These are phyloP conservation scores for Melitaea athalia DNA, from an alignment of 2,888 invertebrate genomes.

Conservation along the genomic window DNA sequence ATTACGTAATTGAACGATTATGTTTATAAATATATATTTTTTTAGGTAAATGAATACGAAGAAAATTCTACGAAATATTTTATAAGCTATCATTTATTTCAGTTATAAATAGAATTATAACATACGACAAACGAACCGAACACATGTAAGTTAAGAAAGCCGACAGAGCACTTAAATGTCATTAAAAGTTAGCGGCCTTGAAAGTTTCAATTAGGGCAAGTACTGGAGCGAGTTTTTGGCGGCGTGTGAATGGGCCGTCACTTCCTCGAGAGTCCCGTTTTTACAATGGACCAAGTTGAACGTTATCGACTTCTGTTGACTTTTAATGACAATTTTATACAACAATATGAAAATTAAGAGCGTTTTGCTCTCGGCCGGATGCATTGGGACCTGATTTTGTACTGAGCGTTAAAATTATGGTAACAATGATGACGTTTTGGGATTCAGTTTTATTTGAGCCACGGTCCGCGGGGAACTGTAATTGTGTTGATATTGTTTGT, in stretches of 20 bases:
- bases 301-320: conserved; percentile 72
- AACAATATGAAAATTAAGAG: conserved; percentile 75
- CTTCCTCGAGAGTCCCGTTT: conserved; percentile 63
- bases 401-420: conserved; percentile 34
- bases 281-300: conserved; percentile 66
- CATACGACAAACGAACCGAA: conserved; percentile 2
- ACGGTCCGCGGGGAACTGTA: neutral
- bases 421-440: conserved; percentile 18
- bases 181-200: conserved; percentile 27
- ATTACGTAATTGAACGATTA: too few species aligned
- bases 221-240: conserved; percentile 28
- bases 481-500: conserved; percentile 7
- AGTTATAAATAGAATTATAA: neutral
- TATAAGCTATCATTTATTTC: too few species aligned
- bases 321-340: conserved; percentile 78
- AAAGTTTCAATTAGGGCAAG: conserved; percentile 25
- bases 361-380: conserved; percentile 54
- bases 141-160: conserved; percentile 7
- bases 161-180: conserved; percentile 18
- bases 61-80: too few species aligned
- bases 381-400: conserved; percentile 45
- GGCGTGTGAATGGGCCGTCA: conserved; percentile 46
- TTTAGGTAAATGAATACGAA: too few species aligned
- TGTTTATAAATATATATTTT: too few species aligned
- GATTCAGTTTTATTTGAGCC: conserved; percentile 22